Base-by-base conservation (phyloP, 2,113 vertebrate genomes). In the Carollia perspicillata region DNA sequence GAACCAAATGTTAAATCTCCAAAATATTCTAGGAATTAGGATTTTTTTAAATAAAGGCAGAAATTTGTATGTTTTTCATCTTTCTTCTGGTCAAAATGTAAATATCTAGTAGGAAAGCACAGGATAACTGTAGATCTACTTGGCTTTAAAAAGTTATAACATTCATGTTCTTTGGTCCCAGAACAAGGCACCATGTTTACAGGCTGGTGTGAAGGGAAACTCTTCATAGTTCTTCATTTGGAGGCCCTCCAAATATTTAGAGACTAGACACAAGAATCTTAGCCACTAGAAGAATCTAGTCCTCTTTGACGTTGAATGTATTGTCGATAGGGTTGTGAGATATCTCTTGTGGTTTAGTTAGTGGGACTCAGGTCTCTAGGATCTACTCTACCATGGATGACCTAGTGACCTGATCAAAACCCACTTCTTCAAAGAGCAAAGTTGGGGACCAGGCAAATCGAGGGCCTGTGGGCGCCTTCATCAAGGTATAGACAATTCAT, bases 11-110 rank as follows among this genome's bases (percentile, higher is more conserved):
- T 6, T 53, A 63, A 74, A 10, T n/a, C 47, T 49, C 23, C 22
- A 74, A 95, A 74, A 69, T n/a, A 80, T 35, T 80, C 60, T 55
- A 75, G 28, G 22, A 26, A 71, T 33, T 26, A 88, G 22, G 35
- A 69, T 83, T 69, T 95, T 95, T 89, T 89, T 85, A 84, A 93
- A 40, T 30, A 69, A 88, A 80, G 28, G 49, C 5, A 84, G 63
- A 12, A 84, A 66, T 84, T 53, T 89, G 14, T 88, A 66, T 69
- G 51, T 26, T 35, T 63, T 13, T 85, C 4, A 63, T 75, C 58
- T 63, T 66, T 16, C 35, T 94, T 93, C 22, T 89, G 69, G 80
- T 51, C 53, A 86, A 78, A 66, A 66, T 35, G 7, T 84, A 42
- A 42, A 53, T 26, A 83, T 44, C 30, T 66, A 35, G n/a, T 12